Percentiles rank a stretch among this genome's conserved stretches.
Conservation (phyloP, 1,140 invertebrate genomes). For the Pectinophora gossypiella region DNA sequence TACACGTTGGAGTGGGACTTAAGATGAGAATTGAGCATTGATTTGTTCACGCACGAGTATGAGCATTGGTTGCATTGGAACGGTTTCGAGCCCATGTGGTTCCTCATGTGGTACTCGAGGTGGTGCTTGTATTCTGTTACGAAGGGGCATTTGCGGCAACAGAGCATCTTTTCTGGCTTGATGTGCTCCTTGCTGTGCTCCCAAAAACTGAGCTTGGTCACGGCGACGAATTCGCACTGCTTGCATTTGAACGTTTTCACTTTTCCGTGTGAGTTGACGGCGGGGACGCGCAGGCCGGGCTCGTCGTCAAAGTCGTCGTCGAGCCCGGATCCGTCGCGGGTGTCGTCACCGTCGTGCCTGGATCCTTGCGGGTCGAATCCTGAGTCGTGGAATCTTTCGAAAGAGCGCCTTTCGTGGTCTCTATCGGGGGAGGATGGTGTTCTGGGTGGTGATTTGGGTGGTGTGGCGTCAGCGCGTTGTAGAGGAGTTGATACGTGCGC, state of each 20-base stretch:
- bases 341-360: constrained; percentile 54
- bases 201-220: constrained; percentile 96
- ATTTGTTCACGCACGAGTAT: constrained; percentile 98
- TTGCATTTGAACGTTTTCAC: constrained; percentile 95
- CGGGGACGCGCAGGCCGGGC: constrained; percentile 79
- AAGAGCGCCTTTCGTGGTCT: constrained; percentile 40
- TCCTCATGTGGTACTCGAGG: constrained; percentile 96
- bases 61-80: constrained; percentile 95
- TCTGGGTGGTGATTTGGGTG: constrained; percentile 75
- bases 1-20: constrained; percentile 99
- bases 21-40: constrained; percentile 98
- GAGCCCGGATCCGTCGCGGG: constrained; percentile 67
- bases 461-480: constrained; percentile 56
- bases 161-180: constrained; percentile 92
- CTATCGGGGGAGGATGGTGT: constrained; percentile 53
- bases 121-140: constrained; percentile 99
- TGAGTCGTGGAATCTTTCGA: constrained; percentile 53
- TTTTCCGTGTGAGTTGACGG: constrained; percentile 88
- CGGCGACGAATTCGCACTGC: constrained; percentile 89
- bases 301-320: constrained; percentile 80
- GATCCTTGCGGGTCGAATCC: constrained; percentile 45
- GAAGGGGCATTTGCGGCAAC: constrained; percentile 95
- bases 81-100: constrained; percentile 97
- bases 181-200: constrained; percentile 94
- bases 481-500: constrained; percentile 58